Conservation (phyloP, 2,888 invertebrate genomes). For the Melieria picta region DNA sequence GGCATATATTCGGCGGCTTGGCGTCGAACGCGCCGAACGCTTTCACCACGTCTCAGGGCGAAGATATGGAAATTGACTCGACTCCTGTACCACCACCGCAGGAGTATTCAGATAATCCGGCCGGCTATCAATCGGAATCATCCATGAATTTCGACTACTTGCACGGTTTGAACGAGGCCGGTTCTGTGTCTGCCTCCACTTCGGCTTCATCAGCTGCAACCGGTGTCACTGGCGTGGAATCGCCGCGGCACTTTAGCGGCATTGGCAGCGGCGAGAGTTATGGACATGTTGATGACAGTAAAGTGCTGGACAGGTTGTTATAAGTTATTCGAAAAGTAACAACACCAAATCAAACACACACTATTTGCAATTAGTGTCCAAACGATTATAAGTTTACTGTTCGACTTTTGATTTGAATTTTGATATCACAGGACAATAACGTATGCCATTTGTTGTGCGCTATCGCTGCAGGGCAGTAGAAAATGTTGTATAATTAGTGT, state of each 20-base stretch:
- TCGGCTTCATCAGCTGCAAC: conserved; percentile 45
- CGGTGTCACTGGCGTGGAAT: conserved; percentile 31
- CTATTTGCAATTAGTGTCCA: no score
- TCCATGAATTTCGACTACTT: conserved; percentile 65
- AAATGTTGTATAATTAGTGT: no score
- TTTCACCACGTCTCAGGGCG: conserved; percentile 54
- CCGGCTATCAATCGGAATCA: conserved; percentile 56
- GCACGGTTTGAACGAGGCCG: conserved; percentile 52
- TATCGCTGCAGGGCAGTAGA: no score
- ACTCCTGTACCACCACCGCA: conserved; percentile 57
- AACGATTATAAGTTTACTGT: no score
- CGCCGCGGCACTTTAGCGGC: conserved; percentile 43
- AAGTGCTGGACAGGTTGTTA: conserved; percentile 65
- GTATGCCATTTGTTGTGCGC: no score
- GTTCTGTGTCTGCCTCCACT: conserved; percentile 35
- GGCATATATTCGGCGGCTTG: not conserved
- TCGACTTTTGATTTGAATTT: no score
- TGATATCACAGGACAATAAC: no score
- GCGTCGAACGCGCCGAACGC: conserved; percentile 14
- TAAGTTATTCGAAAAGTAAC: conserved; percentile 23
- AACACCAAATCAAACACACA: no score
- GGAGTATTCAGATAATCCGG: conserved; percentile 54
- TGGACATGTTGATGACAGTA: conserved; percentile 61
- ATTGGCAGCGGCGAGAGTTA: conserved; percentile 42
- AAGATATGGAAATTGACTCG: conserved; percentile 65